A percentile compares a stretch with the other conserved stretches of the same genome.
phyloP scores from a whole-genome alignment of 2,888 invertebrate species.

The Luffia ferchaultella region DNA sequence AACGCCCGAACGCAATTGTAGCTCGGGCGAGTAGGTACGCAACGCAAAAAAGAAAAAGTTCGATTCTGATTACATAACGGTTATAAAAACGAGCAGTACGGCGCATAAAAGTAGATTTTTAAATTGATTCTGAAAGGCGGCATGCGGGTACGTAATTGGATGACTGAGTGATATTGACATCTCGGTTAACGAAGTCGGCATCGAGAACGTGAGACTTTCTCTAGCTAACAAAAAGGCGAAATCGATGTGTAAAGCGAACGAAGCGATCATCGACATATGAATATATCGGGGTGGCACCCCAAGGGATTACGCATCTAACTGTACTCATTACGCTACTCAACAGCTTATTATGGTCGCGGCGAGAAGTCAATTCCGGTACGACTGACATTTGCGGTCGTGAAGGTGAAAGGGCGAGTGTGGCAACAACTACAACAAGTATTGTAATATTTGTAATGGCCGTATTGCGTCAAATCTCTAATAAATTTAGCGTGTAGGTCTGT shows the following conservation, averaged over 20 bases:
- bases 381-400: slow-evolving; percentile 28
- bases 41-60: not conserved
- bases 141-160: slow-evolving; percentile 51
- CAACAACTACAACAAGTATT: no score
- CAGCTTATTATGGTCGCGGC: slow-evolving; percentile 37
- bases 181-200: slow-evolving; percentile 22
- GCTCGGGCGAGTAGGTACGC: not conserved
- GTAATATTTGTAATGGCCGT: no score
- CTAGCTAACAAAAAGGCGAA: slow-evolving; percentile 17
- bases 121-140: slow-evolving; percentile 39
- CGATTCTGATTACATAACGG: not conserved
- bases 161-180: slow-evolving; percentile 40
- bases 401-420: slow-evolving; percentile 24
- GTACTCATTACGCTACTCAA: slow-evolving; percentile 40
- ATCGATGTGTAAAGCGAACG: slow-evolving; percentile 26
- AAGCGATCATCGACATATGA: slow-evolving; percentile 9
- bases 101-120: slow-evolving; percentile 18
- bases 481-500: no score
- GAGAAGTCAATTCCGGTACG: slow-evolving; percentile 15
- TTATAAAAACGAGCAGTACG: not conserved
- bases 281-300: slow-evolving; percentile 34
- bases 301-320: slow-evolving; percentile 46
- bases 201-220: slow-evolving; percentile 24
- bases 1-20: not conserved
- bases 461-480: no score